A percentile compares a stretch with the other conserved stretches of the same genome.
These are phyloP conservation scores for Augochlorella aurata DNA, from an alignment of 2,888 invertebrate genomes.

Conservation along the genomic window DNA sequence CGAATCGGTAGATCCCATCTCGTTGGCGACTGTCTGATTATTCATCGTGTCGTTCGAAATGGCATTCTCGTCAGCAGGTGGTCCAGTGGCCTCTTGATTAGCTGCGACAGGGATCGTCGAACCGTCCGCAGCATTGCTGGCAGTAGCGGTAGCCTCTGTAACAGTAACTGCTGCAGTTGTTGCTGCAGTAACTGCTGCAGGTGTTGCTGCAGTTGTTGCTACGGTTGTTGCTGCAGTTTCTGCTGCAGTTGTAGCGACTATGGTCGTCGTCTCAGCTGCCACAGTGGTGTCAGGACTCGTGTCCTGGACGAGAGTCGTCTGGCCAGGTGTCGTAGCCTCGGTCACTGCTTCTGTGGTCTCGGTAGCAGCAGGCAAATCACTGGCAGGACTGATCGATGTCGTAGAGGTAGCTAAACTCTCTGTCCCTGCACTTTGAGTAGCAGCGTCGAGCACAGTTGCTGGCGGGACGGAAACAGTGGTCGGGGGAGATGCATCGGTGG, in stretches of 20 bases:
- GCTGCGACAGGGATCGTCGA: slow-evolving; percentile 13
- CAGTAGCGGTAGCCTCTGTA: background rate
- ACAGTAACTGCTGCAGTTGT: background rate
- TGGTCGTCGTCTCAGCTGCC: slow-evolving; percentile 8
- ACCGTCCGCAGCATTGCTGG: background rate
- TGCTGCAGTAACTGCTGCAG: background rate
- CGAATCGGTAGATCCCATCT: slow-evolving; percentile 47
- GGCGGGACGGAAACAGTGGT: background rate
- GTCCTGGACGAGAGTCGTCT: background rate
- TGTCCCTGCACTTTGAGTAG: background rate
- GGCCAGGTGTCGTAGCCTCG: background rate
- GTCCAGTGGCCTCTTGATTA: slow-evolving; percentile 32
- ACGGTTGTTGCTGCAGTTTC: background rate
- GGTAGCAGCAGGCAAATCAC: background rate
- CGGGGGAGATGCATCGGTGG: background rate
- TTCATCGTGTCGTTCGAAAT: slow-evolving; percentile 52
- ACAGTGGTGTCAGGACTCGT: background rate
- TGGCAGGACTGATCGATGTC: background rate
- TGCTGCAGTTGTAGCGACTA: background rate
- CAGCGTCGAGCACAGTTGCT: background rate
- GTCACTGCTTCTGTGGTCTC: background rate
- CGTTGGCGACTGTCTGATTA: slow-evolving; percentile 37
- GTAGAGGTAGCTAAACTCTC: background rate
- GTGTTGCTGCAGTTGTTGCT: slow-evolving; percentile 2
- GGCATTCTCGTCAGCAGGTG: slow-evolving; percentile 56